Evolutionary conservation across 1,140 invertebrate genomes (phyloP), one percentile per base, ranked within the genome.

Genomic region (Apis florea): DNA sequence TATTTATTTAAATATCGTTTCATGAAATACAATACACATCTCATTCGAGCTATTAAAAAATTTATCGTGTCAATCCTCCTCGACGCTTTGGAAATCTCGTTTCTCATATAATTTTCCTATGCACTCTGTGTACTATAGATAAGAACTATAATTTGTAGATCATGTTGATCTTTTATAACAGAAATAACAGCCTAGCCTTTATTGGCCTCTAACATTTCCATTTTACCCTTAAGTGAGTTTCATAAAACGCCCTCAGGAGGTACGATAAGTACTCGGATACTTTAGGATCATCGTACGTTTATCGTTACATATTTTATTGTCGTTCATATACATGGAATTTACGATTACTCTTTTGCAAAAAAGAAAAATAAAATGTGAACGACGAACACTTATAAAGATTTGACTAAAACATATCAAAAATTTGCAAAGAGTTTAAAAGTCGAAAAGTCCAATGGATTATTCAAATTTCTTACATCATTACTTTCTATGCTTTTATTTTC

Each of bases 161-260:
- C 47, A 15, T 19, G 12, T 31, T 13, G 49, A 24, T 56, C 31
- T 66, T 40, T 76, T 54, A 76, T 47, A 54, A 51, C 17, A 76
- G 10, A 5, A 24, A 67, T 56, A 67, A 76, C 31, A 3, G n/a
- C 19, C 1, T 73, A 26, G 21, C 58, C 17, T 26, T 51, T 26
- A 80, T 75, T 59, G 79, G 70, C 54, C 70, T 63, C 56, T 77
- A 56, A 82, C 26, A 82, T 84, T 77, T 77, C 70, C 31, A 24
- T n/a, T 54, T 17, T 51, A 17, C 19, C 26, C 47, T 10, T 21
- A 59, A 67, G 58, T 72, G 82, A 61, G 63, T 82, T 82, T 69
- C 53, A 54, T 63, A 40, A 63, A 54, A 76, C 21, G 76, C 56
- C 31, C n/a, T 83, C 53, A 72, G 19, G 31, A 40, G 31, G 31